Evolutionary conservation across 2,113 vertebrate genomes (phyloP), one percentile per base, ranked within the genome.

Genomic region (Malurus alboscapulatus): DNA sequence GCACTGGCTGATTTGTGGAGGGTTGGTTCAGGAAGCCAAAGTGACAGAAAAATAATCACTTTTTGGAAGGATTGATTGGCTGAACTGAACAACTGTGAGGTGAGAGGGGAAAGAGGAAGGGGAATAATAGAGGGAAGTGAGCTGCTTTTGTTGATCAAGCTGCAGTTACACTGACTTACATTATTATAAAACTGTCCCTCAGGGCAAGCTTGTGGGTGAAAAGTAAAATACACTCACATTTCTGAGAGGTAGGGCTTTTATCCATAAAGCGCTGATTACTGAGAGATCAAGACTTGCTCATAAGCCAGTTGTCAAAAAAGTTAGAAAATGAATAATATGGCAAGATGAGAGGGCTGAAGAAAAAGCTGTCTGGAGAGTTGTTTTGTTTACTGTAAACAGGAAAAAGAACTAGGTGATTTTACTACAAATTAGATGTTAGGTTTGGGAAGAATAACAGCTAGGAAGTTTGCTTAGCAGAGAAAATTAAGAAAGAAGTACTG

Each of bases 71-170:
- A 44, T 30, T 91, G 71, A 73, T 93, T 95, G 87, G 71, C 74
- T 93, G 78, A 84, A 82, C 72, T 81, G 51, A 91, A 25, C 40
- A 90, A 68, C 53, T 69, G 45, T 65, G 82, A 90, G 84, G 82
- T 94, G 93, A 94, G 82, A 92, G 68, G 61, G 50, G 44, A 88
- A 66, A 38, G 59, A 92, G 78, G 89, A 93, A 94, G 26, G 69
- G 67, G 66, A 91, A 87, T 94, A 92, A 91, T 94, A 79, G 74
- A 87, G 87, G 93, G 87, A 95, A 94, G 62, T 95, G 89, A 81
- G 50, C 65, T 88, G 81, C 73, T 25, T 72, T 59, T 94, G 87
- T 91, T 93, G 92, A 75, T 87, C 25, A 20, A 76, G 27, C 71
- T 90, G 53, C 36, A 25, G 84, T 48, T 78, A 58, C 25, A 40